These are phyloP conservation scores for Heliangelus exortis DNA, from an alignment of 2,797 vertebrate species.

Conservation along the genomic window DNA sequence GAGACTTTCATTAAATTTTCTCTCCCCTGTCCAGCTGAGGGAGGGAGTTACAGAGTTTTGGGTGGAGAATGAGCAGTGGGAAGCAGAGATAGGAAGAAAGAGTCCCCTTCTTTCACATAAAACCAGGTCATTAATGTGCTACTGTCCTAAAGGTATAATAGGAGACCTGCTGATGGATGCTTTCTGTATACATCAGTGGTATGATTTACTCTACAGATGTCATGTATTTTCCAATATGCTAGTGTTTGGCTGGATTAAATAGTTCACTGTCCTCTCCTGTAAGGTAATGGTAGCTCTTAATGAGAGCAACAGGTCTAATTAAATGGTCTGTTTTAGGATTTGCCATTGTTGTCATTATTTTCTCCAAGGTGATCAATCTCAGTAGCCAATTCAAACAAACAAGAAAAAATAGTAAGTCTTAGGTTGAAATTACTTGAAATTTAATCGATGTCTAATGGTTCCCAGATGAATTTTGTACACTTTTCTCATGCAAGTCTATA, in stretches of 20 bases:
- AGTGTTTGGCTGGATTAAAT: neutral
- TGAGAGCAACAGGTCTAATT: slow-evolving; percentile 37
- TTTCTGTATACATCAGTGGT: neutral
- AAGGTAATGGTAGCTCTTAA: slow-evolving; percentile 32
- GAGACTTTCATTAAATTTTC: too few species aligned
- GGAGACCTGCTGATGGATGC: neutral
- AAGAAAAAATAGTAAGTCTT: slow-evolving; percentile 34
- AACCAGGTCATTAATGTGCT: neutral
- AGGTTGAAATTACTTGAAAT: slow-evolving; percentile 49
- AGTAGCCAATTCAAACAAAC: slow-evolving; percentile 23
- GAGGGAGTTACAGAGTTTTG: too few species aligned
- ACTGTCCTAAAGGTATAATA: neutral
- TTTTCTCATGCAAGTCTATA: neutral
- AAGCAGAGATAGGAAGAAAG: neutral
- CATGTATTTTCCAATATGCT: neutral
- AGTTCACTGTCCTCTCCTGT: neutral
- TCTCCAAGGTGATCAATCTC: slow-evolving; percentile 41
- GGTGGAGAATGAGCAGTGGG: neutral
- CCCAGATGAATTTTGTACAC: slow-evolving; percentile 13
- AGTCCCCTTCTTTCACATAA: neutral
- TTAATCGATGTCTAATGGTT: slow-evolving; percentile 37
- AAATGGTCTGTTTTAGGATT: neutral
- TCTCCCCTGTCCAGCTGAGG: too few species aligned
- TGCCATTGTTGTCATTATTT: slow-evolving; percentile 49
- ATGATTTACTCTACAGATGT: neutral